Base-by-base conservation (phyloP, 2,888 invertebrate genomes). In the Chalcosyrphus nemorum region DNA sequence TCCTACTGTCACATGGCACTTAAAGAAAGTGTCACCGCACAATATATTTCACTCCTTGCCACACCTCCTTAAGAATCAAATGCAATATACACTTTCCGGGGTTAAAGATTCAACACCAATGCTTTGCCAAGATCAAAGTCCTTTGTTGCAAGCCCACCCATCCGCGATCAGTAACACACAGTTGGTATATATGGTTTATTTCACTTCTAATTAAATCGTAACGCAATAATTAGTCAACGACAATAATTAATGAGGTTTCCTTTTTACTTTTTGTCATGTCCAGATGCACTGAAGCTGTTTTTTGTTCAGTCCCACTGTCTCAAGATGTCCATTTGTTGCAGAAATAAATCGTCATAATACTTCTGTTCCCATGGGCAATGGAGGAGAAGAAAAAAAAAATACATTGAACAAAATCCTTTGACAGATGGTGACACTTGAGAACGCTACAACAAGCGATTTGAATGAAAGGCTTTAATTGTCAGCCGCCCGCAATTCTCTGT, bases 141-240 rank as follows among this genome's bases (percentile, higher is more conserved):
- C 81, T 77, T 81, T 77, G 77, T 77, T 35, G n/a, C 15, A 5
- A 45, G 19, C 7, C 50, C 65, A 41, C 43, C 43, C 71, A 50
- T 47, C 32, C 54, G 15, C 17, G 24, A 35, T 17, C 29, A 52
- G n/a, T 52, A 19, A 19, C 45, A 32, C 65, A 21, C 35, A 32
- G 19, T 57, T 21, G 43, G n/a, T 41, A 15, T 75, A 32, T 41
- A n/a, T n/a, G n/a, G n/a, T 43, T 56, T 27, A 63, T 75, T 57
- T 77, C 57, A 61, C 43, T 77, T 81, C 81, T 81, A 81, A 81
- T 81, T 81, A 81, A 81, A 77, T 71, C 57, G 52, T 70, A 81
- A 17, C 50, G 50, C 77, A 77, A 70, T 71, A 77, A 70, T 71
- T 81, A 71, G 65, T 81, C 81, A 77, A 43, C 71, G 17, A 43